Base-by-base conservation (phyloP, 2,797 vertebrate species). In the Periparus ater region DNA sequence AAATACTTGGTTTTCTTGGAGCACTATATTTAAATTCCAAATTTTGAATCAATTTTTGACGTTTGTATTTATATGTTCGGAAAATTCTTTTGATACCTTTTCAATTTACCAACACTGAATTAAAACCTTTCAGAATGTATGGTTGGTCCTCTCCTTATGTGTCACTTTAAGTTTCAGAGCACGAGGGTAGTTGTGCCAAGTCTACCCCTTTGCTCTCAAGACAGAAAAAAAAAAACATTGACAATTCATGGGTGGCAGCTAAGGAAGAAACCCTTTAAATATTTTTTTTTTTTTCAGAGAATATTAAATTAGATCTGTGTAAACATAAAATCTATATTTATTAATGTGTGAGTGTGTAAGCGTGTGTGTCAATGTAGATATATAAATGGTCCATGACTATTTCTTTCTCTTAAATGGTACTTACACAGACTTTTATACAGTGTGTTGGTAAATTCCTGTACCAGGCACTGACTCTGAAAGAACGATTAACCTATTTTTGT, bases 301-400 rank as follows among this genome's bases (percentile, higher is more conserved):
- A 36, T 96, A 96, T 95, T 71, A 91, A 92, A 95, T 96, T 93
- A 95, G 96, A 96, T 89, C 94, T 83, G 85, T 96, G 95, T 95
- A 92, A 95, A 77, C 94, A 81, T 95, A 42, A 91, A 89, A 40
- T 76, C 81, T 95, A 60, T 96, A 97, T 97, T 97, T 97, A 96
- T 96, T 96, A 51, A 88, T 4, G 44, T 96, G 84, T 88, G 92
- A 84, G 58, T 85, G 85, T 70, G 71, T 29, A 70, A 13, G 74
- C 9, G 77, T 68, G 71, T 87, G 66, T 95, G 88, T 94, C 85
- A 55, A 11, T 96, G 73, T 95, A 91, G 68, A 62, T 94, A 90
- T 89, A 77, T 94, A 94, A 95, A 80, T 95, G 93, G 95, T 96
- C 94, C 95, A 87, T 75, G 84, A 82, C 73, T 83, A 78, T 97